A percentile compares a stretch with the other conserved stretches of the same genome.
Evolutionary conservation across 2,797 vertebrate genomes (phyloP).

Genomic region (Rhynchonycteris naso): DNA sequence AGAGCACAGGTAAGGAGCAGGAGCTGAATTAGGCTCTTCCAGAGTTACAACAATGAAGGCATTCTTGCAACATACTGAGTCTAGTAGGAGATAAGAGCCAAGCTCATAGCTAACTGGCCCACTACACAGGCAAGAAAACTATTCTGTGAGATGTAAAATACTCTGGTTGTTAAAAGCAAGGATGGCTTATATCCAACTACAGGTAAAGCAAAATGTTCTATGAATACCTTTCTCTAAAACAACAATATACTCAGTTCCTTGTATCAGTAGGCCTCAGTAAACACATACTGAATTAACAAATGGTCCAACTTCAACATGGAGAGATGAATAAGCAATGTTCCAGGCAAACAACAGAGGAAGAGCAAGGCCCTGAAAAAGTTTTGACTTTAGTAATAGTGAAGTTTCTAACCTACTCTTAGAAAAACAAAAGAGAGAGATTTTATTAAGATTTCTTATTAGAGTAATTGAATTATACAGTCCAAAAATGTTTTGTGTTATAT

Average conservation of each 20-base stretch:
- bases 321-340: not conserved
- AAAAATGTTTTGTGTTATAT: not conserved
- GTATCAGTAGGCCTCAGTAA: not conserved
- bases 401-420: constrained; percentile 29
- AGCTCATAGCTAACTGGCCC: not conserved
- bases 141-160: not conserved
- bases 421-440: not conserved
- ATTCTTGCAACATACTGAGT: not conserved
- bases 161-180: not conserved
- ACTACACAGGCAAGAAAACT: not conserved
- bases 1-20: not conserved
- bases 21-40: not conserved
- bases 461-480: not conserved
- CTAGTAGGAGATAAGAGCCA: not conserved
- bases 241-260: not conserved
- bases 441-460: not conserved
- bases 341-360: not conserved
- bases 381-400: not conserved
- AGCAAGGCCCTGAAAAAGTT: not conserved
- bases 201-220: not conserved
- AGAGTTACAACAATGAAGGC: not conserved
- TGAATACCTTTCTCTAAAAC: not conserved
- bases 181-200: not conserved
- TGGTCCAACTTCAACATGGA: not conserved
- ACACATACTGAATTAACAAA: not conserved